These are phyloP conservation scores for Andrena bicolor DNA, from an alignment of 2,888 invertebrate species.

Conservation along the genomic window DNA sequence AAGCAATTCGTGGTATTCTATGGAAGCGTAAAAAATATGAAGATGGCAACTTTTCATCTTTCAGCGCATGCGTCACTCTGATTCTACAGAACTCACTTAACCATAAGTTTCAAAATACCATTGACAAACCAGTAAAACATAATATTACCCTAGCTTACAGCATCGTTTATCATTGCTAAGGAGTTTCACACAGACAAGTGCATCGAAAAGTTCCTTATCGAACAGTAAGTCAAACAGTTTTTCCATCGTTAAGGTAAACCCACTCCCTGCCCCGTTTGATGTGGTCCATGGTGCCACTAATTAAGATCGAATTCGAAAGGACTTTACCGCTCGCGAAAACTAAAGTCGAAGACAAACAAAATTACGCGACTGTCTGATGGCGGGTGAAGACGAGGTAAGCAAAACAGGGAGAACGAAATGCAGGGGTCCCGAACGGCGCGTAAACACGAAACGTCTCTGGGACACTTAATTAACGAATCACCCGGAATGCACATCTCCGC, in stretches of 20 bases:
- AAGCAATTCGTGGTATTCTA: too few species aligned
- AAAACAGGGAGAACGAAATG: slow-evolving; percentile 47
- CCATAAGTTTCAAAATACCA: neutral
- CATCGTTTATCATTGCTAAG: neutral
- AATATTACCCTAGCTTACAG: neutral
- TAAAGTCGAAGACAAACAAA: slow-evolving; percentile 66
- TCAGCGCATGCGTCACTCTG: neutral
- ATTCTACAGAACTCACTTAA: neutral
- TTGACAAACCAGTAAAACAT: neutral
- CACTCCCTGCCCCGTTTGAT: slow-evolving; percentile 42
- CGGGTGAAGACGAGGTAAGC: slow-evolving; percentile 44
- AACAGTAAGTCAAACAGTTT: slow-evolving; percentile 43
- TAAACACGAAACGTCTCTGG: slow-evolving; percentile 67
- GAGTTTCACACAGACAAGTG: neutral
- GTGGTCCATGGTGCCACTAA: slow-evolving; percentile 48
- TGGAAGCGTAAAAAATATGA: too few species aligned
- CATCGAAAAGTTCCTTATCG: slow-evolving; percentile 11
- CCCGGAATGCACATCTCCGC: slow-evolving; percentile 39
- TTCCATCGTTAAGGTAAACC: slow-evolving; percentile 13
- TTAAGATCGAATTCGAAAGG: slow-evolving; percentile 66
- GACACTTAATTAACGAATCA: slow-evolving; percentile 74
- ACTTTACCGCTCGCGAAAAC: slow-evolving; percentile 34
- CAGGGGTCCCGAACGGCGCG: slow-evolving; percentile 42
- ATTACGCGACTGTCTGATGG: slow-evolving; percentile 54
- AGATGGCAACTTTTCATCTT: too few species aligned